A percentile compares a stretch with the other conserved stretches of the same genome.
These are phyloP conservation scores for Pimephales promelas DNA, from an alignment of 2,113 vertebrate genomes.

Conservation along the genomic window DNA sequence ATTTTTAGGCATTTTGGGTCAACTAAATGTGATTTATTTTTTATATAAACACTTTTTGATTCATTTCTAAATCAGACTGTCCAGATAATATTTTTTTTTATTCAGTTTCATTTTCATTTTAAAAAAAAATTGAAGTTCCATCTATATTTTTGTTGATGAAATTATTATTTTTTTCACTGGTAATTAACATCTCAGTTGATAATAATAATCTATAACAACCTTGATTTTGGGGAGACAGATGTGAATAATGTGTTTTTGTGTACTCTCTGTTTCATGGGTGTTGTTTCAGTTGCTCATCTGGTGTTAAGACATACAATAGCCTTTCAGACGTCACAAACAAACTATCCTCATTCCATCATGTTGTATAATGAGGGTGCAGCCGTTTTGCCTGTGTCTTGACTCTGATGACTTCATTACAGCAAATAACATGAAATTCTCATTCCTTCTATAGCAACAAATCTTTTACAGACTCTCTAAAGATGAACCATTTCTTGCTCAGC, in stretches of 20 bases:
- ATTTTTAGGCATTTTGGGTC: background rate
- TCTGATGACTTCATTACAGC: conserved; percentile 52
- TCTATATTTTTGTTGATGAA: background rate
- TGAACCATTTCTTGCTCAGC: conserved; percentile 57
- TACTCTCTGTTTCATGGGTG: background rate
- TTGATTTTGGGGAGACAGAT: background rate
- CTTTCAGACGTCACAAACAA: conserved; percentile 3
- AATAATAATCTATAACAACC: background rate
- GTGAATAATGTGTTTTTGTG: background rate
- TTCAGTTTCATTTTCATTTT: background rate
- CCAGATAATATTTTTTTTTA: no score
- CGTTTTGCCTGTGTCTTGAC: conserved; percentile 62
- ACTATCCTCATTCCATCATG: conserved; percentile 18
- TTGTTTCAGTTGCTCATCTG: background rate
- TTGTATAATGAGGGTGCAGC: conserved; percentile 63
- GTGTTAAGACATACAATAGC: conserved; percentile 12
- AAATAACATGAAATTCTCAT: conserved; percentile 64
- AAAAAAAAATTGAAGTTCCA: background rate
- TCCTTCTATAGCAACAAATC: conserved; percentile 65
- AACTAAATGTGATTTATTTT: background rate
- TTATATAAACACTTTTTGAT: no score
- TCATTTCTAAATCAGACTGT: no score
- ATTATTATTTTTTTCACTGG: background rate
- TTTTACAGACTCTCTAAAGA: conserved; percentile 60
- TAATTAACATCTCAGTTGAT: background rate